Percentiles rank a stretch among this genome's conserved stretches.
phyloP scores from a whole-genome alignment of 2,888 invertebrate genomes.

The Pecten maximus region DNA sequence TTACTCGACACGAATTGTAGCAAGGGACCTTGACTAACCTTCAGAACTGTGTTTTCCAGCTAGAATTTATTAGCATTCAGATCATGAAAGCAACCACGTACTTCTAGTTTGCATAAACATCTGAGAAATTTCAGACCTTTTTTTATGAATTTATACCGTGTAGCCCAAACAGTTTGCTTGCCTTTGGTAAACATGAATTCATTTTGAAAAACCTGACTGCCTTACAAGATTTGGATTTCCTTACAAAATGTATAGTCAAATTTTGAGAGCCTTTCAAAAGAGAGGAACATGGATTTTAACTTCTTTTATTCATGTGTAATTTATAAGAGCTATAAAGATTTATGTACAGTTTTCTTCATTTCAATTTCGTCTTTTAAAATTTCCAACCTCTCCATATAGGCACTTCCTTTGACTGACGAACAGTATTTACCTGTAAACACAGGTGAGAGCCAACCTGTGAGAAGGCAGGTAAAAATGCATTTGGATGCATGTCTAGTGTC shows the following conservation, averaged over 20 bases:
- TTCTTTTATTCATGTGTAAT: background rate
- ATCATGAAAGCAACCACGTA: background rate
- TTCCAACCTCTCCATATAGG: background rate
- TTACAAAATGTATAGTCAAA: background rate
- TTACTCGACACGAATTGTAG: background rate
- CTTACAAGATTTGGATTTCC: background rate
- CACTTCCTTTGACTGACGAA: background rate
- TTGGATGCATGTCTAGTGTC: slow-evolving; percentile 14
- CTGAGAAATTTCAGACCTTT: background rate
- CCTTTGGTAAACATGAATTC: slow-evolving; percentile 14
- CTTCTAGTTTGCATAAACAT: background rate
- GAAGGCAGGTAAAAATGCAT: slow-evolving; percentile 29
- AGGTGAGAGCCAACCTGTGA: slow-evolving; percentile 29
- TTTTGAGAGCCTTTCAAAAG: background rate
- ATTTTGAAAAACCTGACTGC: background rate
- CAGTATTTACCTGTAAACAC: slow-evolving; percentile 19
- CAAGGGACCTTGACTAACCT: background rate
- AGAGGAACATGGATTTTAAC: background rate
- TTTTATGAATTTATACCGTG: background rate
- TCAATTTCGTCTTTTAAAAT: slow-evolving; percentile 5
- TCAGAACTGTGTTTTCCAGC: background rate
- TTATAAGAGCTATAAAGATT: background rate
- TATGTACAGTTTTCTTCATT: background rate
- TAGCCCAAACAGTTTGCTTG: background rate
- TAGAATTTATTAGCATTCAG: background rate